Percentiles rank a stretch among this genome's conserved stretches.
These are phyloP conservation scores for Brachionus rubens DNA, from an alignment of 1,140 invertebrate genomes.

Conservation along the genomic window DNA sequence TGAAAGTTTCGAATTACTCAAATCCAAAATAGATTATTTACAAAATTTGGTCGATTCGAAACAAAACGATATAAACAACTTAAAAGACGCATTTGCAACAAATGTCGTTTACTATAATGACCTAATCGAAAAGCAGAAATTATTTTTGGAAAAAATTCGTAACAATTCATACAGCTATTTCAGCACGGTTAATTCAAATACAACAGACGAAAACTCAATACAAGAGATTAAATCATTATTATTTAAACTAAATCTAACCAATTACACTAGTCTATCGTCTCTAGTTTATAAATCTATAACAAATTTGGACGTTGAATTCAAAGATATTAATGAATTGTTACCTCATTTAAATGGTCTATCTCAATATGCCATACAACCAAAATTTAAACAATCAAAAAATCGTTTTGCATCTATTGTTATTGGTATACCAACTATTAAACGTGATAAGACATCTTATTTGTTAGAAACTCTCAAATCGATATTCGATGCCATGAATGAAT, in stretches of 20 bases:
- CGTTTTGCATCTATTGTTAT: slow-evolving; percentile 72
- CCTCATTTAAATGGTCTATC: slow-evolving; percentile 27
- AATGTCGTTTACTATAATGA: slow-evolving; percentile 10
- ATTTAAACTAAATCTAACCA: slow-evolving; percentile 8
- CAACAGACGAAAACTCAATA: not conserved
- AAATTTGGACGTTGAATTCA: slow-evolving; percentile 45
- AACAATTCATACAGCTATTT: not conserved
- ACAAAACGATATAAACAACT: slow-evolving; percentile 20
- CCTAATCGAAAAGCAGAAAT: slow-evolving; percentile 12
- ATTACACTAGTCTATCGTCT: slow-evolving; percentile 28
- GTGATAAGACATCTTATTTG: slow-evolving; percentile 83
- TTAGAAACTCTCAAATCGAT: slow-evolving; percentile 81
- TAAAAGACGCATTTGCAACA: not conserved
- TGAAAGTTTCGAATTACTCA: not conserved
- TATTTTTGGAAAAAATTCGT: not conserved
- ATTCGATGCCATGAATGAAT: slow-evolving; percentile 72
- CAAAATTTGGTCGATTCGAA: slow-evolving; percentile 30
- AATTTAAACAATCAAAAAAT: slow-evolving; percentile 38
- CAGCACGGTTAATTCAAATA: not conserved
- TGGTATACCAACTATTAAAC: slow-evolving; percentile 80
- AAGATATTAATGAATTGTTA: slow-evolving; percentile 1
- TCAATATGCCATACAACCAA: slow-evolving; percentile 4
- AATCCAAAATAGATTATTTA: slow-evolving; percentile 36
- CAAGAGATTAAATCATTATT: not conserved
- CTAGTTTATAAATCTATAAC: slow-evolving; percentile 34